phyloP scores from a whole-genome alignment of 2,113 vertebrate species.

The Turdus rufiventris region DNA sequence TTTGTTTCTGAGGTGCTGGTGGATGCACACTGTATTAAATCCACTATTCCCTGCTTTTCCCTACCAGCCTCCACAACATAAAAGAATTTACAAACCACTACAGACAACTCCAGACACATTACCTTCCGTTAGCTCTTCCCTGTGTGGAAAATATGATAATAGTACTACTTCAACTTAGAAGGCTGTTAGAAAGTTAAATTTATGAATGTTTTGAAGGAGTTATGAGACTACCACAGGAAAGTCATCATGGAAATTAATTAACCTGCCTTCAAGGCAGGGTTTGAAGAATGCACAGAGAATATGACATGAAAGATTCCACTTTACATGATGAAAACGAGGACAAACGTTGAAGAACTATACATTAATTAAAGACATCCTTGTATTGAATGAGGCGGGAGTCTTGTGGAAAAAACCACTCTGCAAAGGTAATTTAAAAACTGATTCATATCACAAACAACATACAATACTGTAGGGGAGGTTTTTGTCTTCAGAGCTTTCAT shows the following conservation, averaged over 20 bases:
- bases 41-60: background rate
- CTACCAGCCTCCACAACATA: background rate
- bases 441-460: background rate
- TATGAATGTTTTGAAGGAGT: conserved; percentile 13
- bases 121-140: background rate
- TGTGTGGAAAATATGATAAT: background rate
- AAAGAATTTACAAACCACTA: background rate
- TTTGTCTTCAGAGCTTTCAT: background rate
- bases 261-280: conserved; percentile 35
- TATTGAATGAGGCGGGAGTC: background rate
- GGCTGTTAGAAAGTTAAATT: conserved; percentile 23
- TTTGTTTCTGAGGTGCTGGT: background rate
- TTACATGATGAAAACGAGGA: conserved; percentile 31
- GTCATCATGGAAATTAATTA: conserved; percentile 54
- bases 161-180: background rate
- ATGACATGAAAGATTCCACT: conserved; percentile 40
- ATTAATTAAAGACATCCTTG: conserved; percentile 23
- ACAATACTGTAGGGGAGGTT: background rate
- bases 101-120: background rate
- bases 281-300: conserved; percentile 39
- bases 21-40: background rate
- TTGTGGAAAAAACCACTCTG: background rate
- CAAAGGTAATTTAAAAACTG: background rate
- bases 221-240: conserved; percentile 16
- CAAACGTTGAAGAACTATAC: background rate